These are phyloP conservation scores for Sebastes elongatus DNA, from an alignment of 2,797 vertebrate species.

Conservation along the genomic window DNA sequence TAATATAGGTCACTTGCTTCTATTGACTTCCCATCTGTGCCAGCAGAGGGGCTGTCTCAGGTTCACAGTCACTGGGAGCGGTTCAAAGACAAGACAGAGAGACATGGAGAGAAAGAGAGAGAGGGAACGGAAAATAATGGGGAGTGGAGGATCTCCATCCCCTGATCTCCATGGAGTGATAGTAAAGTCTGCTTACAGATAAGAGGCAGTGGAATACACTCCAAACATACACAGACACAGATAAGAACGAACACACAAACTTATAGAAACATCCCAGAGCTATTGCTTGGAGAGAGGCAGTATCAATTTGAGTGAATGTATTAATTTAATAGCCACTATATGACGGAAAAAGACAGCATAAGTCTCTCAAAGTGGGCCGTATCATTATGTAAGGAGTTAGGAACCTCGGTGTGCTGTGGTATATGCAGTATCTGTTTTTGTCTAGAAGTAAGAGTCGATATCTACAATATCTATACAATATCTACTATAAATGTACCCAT, in stretches of 20 bases:
- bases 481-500: neutral
- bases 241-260: constrained; percentile 5
- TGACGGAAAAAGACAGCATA: neutral
- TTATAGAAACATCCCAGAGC: neutral
- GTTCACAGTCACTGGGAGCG: constrained; percentile 71
- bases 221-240: constrained; percentile 18
- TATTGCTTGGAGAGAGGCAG: neutral
- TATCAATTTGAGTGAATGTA: neutral
- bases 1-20: constrained; percentile 85
- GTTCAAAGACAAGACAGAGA: constrained; percentile 73
- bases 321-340: neutral
- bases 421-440: neutral
- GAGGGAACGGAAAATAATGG: neutral
- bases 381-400: neutral
- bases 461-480: neutral
- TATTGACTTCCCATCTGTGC: constrained; percentile 84
- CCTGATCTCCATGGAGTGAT: constrained; percentile 5
- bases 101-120: constrained; percentile 17
- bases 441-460: neutral
- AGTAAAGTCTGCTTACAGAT: constrained; percentile 5
- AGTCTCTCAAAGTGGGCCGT: neutral
- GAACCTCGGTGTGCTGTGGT: neutral
- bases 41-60: constrained; percentile 65
- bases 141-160: constrained; percentile 10
- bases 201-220: neutral